phyloP scores from a whole-genome alignment of 2,888 invertebrate genomes.

The Spilosoma lubricipeda region DNA sequence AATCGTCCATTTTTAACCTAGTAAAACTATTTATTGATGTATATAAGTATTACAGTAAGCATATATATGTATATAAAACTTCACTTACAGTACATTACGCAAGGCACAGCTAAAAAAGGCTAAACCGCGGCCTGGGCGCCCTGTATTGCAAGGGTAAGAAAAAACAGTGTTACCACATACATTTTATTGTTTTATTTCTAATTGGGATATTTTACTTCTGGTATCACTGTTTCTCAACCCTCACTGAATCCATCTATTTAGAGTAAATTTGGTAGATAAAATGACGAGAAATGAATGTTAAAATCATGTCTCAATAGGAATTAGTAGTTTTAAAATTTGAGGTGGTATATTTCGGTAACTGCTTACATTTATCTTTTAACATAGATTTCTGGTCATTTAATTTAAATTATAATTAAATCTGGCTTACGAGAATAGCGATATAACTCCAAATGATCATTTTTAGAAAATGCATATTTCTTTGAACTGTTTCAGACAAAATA shows the following conservation, averaged over 20 bases:
- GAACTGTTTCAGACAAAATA: neutral
- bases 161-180: neutral
- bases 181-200: neutral
- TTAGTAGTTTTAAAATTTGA: neutral
- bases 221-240: neutral
- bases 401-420: neutral
- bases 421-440: neutral
- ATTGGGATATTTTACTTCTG: neutral
- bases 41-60: neutral
- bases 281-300: neutral
- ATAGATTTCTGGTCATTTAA: neutral
- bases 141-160: slow-evolving; percentile 2
- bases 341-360: neutral
- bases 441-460: neutral
- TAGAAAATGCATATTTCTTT: neutral
- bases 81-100: neutral
- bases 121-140: neutral
- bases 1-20: neutral
- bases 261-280: neutral
- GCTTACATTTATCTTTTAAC: neutral
- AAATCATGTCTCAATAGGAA: neutral
- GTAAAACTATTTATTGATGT: neutral
- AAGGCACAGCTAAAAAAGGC: neutral
- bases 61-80: neutral
- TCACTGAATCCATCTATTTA: neutral